phyloP scores from a whole-genome alignment of 2,113 vertebrate species.

The Sinocyclocheilus rhinocerous region DNA sequence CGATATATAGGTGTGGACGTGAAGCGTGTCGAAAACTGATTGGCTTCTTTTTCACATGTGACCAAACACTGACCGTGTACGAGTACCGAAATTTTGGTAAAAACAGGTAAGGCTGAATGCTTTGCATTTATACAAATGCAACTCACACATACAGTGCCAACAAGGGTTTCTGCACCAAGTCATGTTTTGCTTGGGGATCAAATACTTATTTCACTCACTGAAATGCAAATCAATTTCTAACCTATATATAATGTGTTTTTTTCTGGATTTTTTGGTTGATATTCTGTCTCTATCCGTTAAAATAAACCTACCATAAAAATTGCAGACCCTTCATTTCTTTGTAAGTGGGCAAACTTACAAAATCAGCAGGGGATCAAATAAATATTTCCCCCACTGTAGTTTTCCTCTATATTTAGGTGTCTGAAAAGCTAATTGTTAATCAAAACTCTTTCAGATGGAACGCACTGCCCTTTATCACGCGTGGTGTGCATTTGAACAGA shows the following conservation, averaged over 20 bases:
- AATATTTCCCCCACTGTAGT: too few relatives aligned
- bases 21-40: constrained; percentile 82
- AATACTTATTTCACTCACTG: too few relatives aligned
- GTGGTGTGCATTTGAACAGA: constrained; percentile 46
- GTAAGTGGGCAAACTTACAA: too few relatives aligned
- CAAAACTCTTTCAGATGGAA: constrained; percentile 39
- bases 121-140: not conserved
- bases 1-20: constrained; percentile 74
- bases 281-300: too few relatives aligned
- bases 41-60: constrained; percentile 80
- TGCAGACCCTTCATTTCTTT: too few relatives aligned
- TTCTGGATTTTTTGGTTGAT: too few relatives aligned
- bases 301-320: too few relatives aligned
- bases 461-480: constrained; percentile 50
- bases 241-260: too few relatives aligned
- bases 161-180: too few relatives aligned
- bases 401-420: not conserved
- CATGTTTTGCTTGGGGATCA: too few relatives aligned
- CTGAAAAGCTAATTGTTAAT: not conserved
- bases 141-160: not conserved
- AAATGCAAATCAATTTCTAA: too few relatives aligned
- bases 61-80: constrained; percentile 80
- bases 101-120: constrained; percentile 75
- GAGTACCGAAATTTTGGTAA: constrained; percentile 83
- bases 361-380: too few relatives aligned